Conservation (phyloP, 1,140 invertebrate genomes). For the Marisa cornuarietis region DNA sequence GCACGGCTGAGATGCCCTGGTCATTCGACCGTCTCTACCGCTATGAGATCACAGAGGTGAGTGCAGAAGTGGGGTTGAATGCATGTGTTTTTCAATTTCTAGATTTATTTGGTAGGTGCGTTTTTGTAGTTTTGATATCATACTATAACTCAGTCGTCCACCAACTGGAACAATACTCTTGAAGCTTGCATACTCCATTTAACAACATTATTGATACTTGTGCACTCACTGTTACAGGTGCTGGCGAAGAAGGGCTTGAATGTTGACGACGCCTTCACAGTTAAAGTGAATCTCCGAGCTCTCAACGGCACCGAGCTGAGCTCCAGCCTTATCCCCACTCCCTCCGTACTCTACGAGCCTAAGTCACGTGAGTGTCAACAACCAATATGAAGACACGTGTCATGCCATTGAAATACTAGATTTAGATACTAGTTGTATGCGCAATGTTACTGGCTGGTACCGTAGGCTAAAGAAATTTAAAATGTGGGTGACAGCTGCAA, state of each 20-base stretch:
- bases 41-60: constrained; percentile 33
- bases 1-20: constrained; percentile 33
- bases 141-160: no score
- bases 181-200: no score
- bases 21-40: constrained; percentile 36
- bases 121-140: no score
- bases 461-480: no score
- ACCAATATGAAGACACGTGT: no score
- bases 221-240: constrained; percentile 3
- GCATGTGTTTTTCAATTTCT: not conserved
- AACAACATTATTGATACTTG: no score
- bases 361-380: constrained; percentile 16
- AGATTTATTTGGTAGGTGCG: constrained; percentile 6
- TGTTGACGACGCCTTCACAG: constrained; percentile 17
- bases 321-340: constrained; percentile 18
- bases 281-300: constrained; percentile 23
- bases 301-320: constrained; percentile 25
- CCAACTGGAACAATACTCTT: no score
- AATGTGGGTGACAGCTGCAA: no score
- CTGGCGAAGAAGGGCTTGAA: constrained; percentile 5
- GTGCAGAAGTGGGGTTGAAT: no score
- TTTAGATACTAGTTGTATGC: no score
- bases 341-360: constrained; percentile 25
- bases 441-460: no score
- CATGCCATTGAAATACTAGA: no score